These are phyloP conservation scores for Gasterosteus nipponicus DNA, from an alignment of 2,113 vertebrate species.

Conservation along the genomic window DNA sequence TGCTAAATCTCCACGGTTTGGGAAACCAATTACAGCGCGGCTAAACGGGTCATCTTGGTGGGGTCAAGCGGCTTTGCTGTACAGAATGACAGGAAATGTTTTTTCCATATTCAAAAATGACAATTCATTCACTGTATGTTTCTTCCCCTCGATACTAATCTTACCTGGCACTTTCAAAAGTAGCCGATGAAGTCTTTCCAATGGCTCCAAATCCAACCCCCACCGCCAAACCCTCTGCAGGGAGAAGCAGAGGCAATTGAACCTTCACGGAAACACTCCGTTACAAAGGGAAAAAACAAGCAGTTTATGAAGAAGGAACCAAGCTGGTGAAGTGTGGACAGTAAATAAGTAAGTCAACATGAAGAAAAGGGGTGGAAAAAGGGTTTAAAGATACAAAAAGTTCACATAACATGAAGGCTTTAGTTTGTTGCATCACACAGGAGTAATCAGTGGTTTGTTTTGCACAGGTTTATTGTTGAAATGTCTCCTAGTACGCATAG, in stretches of 20 bases:
- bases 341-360: neutral
- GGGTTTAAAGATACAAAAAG: neutral
- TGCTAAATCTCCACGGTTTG: neutral
- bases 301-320: neutral
- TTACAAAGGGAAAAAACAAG: neutral
- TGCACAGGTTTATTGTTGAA: too few species aligned
- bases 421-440: neutral
- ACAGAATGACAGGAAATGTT: neutral
- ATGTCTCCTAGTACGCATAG: too few species aligned
- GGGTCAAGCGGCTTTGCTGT: neutral
- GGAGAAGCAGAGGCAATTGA: slow-evolving; percentile 5
- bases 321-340: neutral
- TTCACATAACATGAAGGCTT: neutral
- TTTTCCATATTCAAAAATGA: neutral
- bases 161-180: slow-evolving; percentile 95
- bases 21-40: neutral
- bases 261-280: neutral
- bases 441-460: neutral
- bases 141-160: slow-evolving; percentile 21
- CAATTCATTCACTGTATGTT: neutral
- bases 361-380: neutral
- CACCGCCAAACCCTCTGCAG: slow-evolving; percentile 96
- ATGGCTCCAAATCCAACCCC: slow-evolving; percentile 94
- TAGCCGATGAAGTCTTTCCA: slow-evolving; percentile 89
- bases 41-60: neutral